Percentiles rank a stretch among this genome's conserved stretches.
These are phyloP conservation scores for Dysidea cf. avara DNA, from an alignment of 37 sponge, comb jelly and placozoan species.

Conservation along the genomic window DNA sequence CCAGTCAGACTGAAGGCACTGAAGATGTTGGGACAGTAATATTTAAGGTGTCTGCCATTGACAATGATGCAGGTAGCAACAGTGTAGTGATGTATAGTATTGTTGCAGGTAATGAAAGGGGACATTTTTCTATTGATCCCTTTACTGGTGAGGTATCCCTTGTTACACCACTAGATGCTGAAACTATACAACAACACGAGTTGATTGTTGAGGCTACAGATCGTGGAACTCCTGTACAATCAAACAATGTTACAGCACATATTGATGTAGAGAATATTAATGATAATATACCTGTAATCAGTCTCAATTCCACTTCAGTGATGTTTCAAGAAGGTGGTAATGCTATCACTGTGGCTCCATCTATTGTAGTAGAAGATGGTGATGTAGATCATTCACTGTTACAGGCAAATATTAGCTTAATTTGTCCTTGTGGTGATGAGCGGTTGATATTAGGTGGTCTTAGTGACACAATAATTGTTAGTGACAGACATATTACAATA, in stretches of 20 bases:
- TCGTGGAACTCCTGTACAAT: slow-evolving; percentile 35
- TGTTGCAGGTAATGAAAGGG: not conserved
- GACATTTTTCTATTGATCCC: slow-evolving; percentile 31
- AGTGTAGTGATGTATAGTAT: slow-evolving; percentile 37
- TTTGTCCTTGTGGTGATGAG: slow-evolving; percentile 10
- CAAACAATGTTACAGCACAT: slow-evolving; percentile 21
- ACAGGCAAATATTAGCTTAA: slow-evolving; percentile 11
- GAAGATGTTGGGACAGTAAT: not conserved
- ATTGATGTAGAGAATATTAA: slow-evolving; percentile 60
- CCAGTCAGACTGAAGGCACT: slow-evolving; percentile 32
- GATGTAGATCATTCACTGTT: slow-evolving; percentile 28
- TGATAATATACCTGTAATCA: slow-evolving; percentile 41
- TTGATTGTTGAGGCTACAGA: slow-evolving; percentile 65
- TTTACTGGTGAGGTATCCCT: slow-evolving; percentile 44
- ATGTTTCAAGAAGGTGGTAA: slow-evolving; percentile 42
- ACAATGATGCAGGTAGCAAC: slow-evolving; percentile 50
- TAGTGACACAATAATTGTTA: not conserved
- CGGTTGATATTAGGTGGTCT: not conserved
- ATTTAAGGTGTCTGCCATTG: slow-evolving; percentile 40
- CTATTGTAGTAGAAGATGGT: slow-evolving; percentile 26
- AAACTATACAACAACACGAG: slow-evolving; percentile 23
- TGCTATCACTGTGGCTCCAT: slow-evolving; percentile 20
- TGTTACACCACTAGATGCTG: slow-evolving; percentile 34
- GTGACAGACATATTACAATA: slow-evolving; percentile 1
- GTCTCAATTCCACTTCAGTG: not conserved